These are phyloP conservation scores for Cosmia trapezina DNA, from an alignment of 2,888 invertebrate species.

Conservation along the genomic window DNA sequence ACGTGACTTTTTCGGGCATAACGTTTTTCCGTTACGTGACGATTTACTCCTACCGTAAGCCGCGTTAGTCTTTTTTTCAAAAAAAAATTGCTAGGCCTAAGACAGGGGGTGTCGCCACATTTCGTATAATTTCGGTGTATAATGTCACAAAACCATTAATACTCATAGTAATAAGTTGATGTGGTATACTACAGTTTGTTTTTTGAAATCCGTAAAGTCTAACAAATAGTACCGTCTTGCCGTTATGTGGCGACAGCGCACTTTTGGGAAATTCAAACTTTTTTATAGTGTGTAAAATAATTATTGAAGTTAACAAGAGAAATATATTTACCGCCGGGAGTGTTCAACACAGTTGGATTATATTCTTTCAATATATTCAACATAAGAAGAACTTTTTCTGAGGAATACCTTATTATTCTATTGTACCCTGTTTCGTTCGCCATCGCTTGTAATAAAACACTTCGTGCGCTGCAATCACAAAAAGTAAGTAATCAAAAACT, in stretches of 20 bases:
- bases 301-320: neutral
- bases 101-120: neutral
- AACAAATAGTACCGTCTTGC: neutral
- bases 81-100: neutral
- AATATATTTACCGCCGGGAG: conserved; percentile 70
- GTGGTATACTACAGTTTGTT: neutral
- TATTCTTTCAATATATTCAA: conserved; percentile 91
- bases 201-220: neutral
- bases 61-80: no score
- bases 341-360: conserved; percentile 76
- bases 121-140: neutral
- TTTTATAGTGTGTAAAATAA: neutral
- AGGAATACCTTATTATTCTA: conserved; percentile 90
- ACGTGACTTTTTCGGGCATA: no score
- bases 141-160: neutral
- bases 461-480: conserved; percentile 80
- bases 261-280: neutral
- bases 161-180: neutral
- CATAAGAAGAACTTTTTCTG: conserved; percentile 92
- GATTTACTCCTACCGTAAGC: no score
- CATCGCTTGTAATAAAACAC: conserved; percentile 89
- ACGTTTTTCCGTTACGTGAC: no score
- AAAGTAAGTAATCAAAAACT: neutral
- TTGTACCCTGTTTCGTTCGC: conserved; percentile 78
- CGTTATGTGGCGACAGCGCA: neutral